Percentiles rank a stretch among this genome's conserved stretches.
Conservation (phyloP, 2,113 vertebrate species). For the Phodopus roborovskii region DNA sequence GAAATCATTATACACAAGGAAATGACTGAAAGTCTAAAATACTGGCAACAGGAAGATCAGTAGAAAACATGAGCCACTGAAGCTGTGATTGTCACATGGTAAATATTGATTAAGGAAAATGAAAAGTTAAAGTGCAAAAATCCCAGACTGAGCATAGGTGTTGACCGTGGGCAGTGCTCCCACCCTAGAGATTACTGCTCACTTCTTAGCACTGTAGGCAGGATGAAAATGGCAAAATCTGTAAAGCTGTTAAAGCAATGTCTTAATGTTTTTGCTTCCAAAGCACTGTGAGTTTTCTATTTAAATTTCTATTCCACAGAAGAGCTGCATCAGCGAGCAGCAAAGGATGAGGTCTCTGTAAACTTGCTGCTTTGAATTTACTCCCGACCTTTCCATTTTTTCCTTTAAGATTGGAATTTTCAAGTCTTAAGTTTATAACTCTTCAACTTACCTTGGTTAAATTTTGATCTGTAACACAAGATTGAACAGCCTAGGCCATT, state of each 20-base stretch:
- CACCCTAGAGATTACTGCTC: conserved; percentile 56
- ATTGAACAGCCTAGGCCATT: conserved; percentile 47
- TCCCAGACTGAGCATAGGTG: conserved; percentile 48
- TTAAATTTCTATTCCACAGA: conserved; percentile 63
- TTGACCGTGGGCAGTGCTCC: conserved; percentile 58
- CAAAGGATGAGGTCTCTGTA: conserved; percentile 45
- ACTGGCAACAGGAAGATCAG: conserved; percentile 51
- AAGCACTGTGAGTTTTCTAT: conserved; percentile 70
- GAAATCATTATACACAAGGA: background rate
- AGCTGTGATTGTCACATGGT: conserved; percentile 68
- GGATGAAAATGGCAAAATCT: conserved; percentile 70
- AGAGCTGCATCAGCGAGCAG: conserved; percentile 54
- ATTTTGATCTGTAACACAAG: conserved; percentile 51
- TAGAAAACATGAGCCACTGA: conserved; percentile 10
- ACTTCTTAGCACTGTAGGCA: conserved; percentile 70
- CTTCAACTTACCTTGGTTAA: conserved; percentile 39
- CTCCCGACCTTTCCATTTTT: conserved; percentile 8
- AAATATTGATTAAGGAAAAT: conserved; percentile 68
- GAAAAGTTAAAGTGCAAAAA: conserved; percentile 77
- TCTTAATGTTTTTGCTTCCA: conserved; percentile 70
- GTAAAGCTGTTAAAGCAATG: conserved; percentile 61
- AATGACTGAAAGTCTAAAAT: conserved; percentile 34
- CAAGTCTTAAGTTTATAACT: conserved; percentile 10
- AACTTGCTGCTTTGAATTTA: conserved; percentile 41
- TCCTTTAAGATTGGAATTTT: conserved; percentile 66